Conservation (phyloP, 2,113 vertebrate genomes). For the Tetrax tetrax region DNA sequence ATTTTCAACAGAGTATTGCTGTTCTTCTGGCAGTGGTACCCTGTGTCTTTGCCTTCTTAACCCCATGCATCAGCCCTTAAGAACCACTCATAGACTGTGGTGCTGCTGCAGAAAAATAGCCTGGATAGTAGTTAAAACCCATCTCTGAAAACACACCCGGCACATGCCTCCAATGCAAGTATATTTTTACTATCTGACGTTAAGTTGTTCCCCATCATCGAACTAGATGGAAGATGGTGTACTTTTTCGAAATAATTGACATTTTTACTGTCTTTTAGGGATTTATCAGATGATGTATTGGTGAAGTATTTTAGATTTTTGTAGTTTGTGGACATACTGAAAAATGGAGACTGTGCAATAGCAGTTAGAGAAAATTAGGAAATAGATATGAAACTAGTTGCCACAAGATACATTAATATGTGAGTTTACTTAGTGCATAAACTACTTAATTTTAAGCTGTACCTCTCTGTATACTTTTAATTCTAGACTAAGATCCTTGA, state of each 20-base stretch:
- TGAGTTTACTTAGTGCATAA: not conserved
- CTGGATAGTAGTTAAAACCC: not conserved
- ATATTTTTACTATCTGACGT: not conserved
- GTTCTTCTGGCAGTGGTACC: not conserved
- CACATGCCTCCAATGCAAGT: accelerated
- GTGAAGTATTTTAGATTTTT: not conserved
- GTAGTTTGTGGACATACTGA: not conserved
- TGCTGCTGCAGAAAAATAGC: not conserved
- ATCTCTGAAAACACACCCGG: not conserved
- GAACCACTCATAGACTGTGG: not conserved
- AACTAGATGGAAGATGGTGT: not conserved
- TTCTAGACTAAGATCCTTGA: not conserved
- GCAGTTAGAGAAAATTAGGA: not conserved
- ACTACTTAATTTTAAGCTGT: not conserved
- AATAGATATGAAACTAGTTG: not conserved
- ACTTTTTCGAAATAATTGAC: not conserved
- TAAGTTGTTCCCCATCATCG: not conserved
- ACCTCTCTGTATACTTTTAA: not conserved
- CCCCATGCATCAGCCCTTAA: not conserved
- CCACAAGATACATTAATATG: not conserved
- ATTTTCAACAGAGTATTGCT: not conserved
- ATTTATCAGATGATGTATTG: not conserved
- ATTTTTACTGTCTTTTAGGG: not conserved
- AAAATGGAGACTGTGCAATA: not conserved
- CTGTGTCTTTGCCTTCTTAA: not conserved